Percentiles rank a stretch among this genome's conserved stretches.
Conservation (phyloP, 2,888 invertebrate species). For the Ectropis crepuscularia region DNA sequence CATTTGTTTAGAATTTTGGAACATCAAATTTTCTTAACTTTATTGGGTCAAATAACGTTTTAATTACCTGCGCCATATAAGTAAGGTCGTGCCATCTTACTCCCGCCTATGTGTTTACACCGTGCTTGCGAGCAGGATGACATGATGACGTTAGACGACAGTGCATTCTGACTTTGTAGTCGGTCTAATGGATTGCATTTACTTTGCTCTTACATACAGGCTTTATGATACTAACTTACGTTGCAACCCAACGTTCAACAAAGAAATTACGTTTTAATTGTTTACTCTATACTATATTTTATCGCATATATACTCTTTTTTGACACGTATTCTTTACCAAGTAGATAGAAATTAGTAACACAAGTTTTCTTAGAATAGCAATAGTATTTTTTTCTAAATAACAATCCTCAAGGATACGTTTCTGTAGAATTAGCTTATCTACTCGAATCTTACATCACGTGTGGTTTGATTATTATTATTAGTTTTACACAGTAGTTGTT, state of each 20-base stretch:
- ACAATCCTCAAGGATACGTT: constrained; percentile 20
- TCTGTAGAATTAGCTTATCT: constrained; percentile 21
- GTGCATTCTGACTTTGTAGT: constrained; percentile 10
- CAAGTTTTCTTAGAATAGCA: constrained; percentile 18
- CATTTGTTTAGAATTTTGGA: no score
- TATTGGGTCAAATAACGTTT: constrained; percentile 14
- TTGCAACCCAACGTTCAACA: no score
- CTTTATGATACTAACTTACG: neutral
- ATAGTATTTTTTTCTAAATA: constrained; percentile 21
- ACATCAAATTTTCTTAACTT: neutral
- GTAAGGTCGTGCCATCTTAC: neutral
- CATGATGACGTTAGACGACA: no score
- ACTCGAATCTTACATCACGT: constrained; percentile 16
- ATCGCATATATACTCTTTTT: constrained; percentile 6
- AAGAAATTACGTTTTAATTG: no score
- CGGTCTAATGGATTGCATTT: constrained; percentile 12
- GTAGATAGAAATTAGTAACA: constrained; percentile 8
- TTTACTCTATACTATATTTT: no score
- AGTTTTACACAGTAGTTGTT: no score
- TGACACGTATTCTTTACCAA: constrained; percentile 15
- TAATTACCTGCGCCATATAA: neutral
- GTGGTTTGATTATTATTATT: constrained; percentile 9
- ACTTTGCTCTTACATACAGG: constrained; percentile 12
- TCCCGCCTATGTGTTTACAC: no score
- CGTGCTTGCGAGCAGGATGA: no score